Conservation (phyloP, 1,140 invertebrate species). For the Heliconius himera region DNA sequence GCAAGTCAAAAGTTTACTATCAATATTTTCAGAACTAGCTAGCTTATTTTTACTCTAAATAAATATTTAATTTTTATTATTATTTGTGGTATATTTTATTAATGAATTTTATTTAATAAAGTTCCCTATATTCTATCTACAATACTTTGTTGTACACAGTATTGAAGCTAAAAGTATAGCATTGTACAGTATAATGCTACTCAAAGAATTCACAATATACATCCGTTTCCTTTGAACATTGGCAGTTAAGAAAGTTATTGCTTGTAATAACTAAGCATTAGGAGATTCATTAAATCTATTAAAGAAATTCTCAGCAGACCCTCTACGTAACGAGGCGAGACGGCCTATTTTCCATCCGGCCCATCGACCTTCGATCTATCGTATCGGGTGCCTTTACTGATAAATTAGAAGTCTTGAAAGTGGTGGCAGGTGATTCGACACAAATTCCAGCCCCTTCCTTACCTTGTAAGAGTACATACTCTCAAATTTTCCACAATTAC, state of each 20-base stretch:
- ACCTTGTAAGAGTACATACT: conserved; percentile 36
- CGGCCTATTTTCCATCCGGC: conserved; percentile 54
- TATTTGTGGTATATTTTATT: no score
- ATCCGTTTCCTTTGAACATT: conserved; percentile 32
- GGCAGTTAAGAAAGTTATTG: conserved; percentile 40
- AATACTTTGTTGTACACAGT: not conserved
- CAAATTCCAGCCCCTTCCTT: conserved; percentile 59
- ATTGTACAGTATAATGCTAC: not conserved
- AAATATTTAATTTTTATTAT: no score
- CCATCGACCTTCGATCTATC: conserved; percentile 55
- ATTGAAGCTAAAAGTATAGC: not conserved
- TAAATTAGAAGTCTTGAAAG: conserved; percentile 77
- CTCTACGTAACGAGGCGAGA: conserved; percentile 54
- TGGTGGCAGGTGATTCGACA: conserved; percentile 73
- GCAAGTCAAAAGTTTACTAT: not conserved
- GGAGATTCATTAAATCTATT: conserved; percentile 38
- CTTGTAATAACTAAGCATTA: conserved; percentile 41
- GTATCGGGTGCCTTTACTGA: conserved; percentile 55
- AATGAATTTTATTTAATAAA: no score
- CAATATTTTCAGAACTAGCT: not conserved
- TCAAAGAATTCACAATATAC: conserved; percentile 20
- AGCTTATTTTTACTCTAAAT: no score
- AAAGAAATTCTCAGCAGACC: conserved; percentile 35
- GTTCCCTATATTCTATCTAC: no score
- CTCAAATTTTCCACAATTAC: conserved; percentile 76